Base-by-base conservation (phyloP, 1,140 invertebrate species). In the Sycophila sp. region DNA sequence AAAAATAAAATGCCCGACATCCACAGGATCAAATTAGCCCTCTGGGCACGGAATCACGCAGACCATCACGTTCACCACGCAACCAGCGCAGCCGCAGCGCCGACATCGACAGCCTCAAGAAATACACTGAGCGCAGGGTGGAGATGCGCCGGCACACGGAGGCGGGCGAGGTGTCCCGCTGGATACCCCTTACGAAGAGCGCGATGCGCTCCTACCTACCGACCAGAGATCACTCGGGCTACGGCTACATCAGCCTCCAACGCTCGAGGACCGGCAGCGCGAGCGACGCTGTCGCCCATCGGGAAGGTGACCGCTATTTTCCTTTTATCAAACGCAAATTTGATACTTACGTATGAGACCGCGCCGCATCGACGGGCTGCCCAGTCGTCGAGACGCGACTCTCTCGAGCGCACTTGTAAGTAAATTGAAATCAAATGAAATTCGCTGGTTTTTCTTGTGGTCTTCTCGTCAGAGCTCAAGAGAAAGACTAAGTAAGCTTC, bases 71-170 rank as follows among this genome's bases (percentile, higher is more conserved):
- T 34, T 83, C 81, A 22, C 81, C 81, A 45, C 80, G 82, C 24
- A 81, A 76, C 51, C 78, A 80, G 11, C 76, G 82, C 42, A 83
- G 80, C 51, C 79, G 81, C 22, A 82, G 79, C 59, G 78, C 80
- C 22, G 82, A 83, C 59, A 76, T 83, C 7, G 82, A 83, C 53
- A 77, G 78, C n/a, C 47, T 83, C 17, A 81, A 77, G 55, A 81
- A 82, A 40, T 83, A 83, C 70, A 76, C 77, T 5, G 80, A 80
- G 30, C 72, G 79, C n/a, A 73, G 77, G 1, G 78, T 82, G 8
- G 82, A 83, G 59, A 73, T 81, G 10, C 75, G 82, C 15, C 73
- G 81, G 6, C 73, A 80, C 56, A 82, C 82, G 1, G 82, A 83
- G 8, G 71, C 74, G 13, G 49, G 56, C 10, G 78, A 81, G n/a